Evolutionary conservation across 1,140 invertebrate genomes (phyloP), one percentile per base, ranked within the genome.

Genomic region (Leptopilina boulardi): DNA sequence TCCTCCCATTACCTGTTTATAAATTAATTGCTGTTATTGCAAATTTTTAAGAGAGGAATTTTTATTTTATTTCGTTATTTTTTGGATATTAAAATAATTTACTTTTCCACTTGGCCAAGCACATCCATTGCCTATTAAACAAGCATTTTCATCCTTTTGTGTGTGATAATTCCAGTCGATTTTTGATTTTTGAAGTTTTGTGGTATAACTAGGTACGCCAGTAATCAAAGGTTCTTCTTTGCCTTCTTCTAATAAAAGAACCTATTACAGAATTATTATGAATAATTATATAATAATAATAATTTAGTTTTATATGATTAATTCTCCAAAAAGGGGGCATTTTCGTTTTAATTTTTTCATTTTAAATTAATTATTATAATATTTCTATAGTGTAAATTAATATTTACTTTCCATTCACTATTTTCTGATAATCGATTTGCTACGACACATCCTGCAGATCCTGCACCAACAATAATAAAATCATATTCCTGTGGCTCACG

Each of bases 171-270:
- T 51, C 47, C 47, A 51, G 18, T 51, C n/a, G 4, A 51, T 19
- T 0, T n/a, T 6, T 51, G 47, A n/a, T 8, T n/a, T 18, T 51
- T 51, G 47, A 18, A 51, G n/a, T 18, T 92, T 88, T 83, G 94
- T 94, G 83, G 96, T 95, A 76, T 96, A 78, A 2, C 95, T 89
- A 0, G 96, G 96, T 15, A 96, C 85, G 81, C 96, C 95, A 1
- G 94, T 93, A 54, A 94, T 90, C 0, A 94, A 89, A 26, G 94
- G 92, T 86, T 97, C 96, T 80, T 96, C 94, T 41, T 90, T 92
- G 0, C 94, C 93, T 0, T 95, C 95, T 91, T 97, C 96, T 18
- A 97, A 73, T 10, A 97, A 89, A 3, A 97, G 47, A 15, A 51
- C 47, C 47, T 51, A n/a, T 66, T 30, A n/a, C n/a, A n/a, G 26